phyloP scores from a whole-genome alignment of 1,140 invertebrate genomes.

The Danaus melanippus region DNA sequence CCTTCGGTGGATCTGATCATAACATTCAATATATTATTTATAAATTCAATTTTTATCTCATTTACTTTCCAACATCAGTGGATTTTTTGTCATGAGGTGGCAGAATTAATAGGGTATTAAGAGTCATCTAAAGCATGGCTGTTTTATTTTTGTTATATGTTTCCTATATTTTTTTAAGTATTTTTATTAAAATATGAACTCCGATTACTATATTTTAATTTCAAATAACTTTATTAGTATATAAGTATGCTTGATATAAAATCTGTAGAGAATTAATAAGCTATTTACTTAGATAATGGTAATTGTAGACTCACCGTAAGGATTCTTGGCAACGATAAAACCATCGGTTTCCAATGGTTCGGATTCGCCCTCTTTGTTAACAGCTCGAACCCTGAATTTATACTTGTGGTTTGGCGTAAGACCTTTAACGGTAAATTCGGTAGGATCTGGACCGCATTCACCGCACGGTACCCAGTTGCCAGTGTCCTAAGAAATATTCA shows the following conservation, averaged over 20 bases:
- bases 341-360: constrained; percentile 94
- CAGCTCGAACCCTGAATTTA: constrained; percentile 97
- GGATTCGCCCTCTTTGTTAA: constrained; percentile 98
- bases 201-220: too few relatives aligned
- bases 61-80: not conserved
- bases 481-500: constrained; percentile 74
- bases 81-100: too few relatives aligned
- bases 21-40: constrained; percentile 5
- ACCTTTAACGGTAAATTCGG: constrained; percentile 90
- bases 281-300: too few relatives aligned
- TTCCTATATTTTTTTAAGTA: too few relatives aligned
- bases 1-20: constrained; percentile 83
- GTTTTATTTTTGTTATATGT: too few relatives aligned
- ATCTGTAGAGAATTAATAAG: too few relatives aligned
- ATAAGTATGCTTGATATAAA: too few relatives aligned
- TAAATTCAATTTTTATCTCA: not conserved
- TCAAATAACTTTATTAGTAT: too few relatives aligned
- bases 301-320: constrained; percentile 81
- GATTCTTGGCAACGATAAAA: constrained; percentile 93
- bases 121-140: too few relatives aligned
- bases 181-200: too few relatives aligned
- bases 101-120: too few relatives aligned
- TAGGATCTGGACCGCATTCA: constrained; percentile 87
- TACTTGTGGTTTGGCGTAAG: constrained; percentile 98
- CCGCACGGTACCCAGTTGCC: constrained; percentile 94